Evolutionary conservation across 1,140 invertebrate genomes (phyloP).

Genomic region (Drosophila nigromelanica): DNA sequence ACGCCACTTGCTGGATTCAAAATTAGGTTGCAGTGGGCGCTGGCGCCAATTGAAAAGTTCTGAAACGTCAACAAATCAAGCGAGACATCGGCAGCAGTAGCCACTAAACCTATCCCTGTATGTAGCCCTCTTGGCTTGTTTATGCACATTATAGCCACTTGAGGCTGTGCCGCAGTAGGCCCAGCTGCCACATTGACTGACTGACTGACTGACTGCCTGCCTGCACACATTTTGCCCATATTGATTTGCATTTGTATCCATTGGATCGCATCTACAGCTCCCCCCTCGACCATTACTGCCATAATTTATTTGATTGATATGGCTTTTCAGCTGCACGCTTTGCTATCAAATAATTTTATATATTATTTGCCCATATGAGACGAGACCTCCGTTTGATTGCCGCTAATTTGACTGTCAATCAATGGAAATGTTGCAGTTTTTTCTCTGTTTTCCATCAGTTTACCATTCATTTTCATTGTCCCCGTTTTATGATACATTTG

Average conservation of each 20-base stretch:
- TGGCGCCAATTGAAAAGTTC: slow-evolving; percentile 60
- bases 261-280: slow-evolving; percentile 11
- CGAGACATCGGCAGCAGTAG: slow-evolving; percentile 28
- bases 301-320: slow-evolving; percentile 80
- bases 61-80: slow-evolving; percentile 50
- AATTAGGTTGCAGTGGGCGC: slow-evolving; percentile 70
- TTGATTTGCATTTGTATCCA: slow-evolving; percentile 64
- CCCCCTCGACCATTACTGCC: slow-evolving; percentile 2
- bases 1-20: slow-evolving; percentile 66
- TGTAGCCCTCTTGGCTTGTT: slow-evolving; percentile 46
- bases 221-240: slow-evolving; percentile 45
- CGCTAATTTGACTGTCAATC: slow-evolving; percentile 81
- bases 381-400: slow-evolving; percentile 65
- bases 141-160: slow-evolving; percentile 65
- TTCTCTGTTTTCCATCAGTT: slow-evolving; percentile 30
- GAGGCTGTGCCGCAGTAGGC: slow-evolving; percentile 54
- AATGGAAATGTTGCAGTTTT: slow-evolving; percentile 47
- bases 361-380: slow-evolving; percentile 66
- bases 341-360: slow-evolving; percentile 52
- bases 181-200: slow-evolving; percentile 1
- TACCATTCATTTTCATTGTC: slow-evolving; percentile 35
- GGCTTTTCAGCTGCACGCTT: slow-evolving; percentile 52
- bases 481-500: slow-evolving; percentile 37
- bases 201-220: slow-evolving; percentile 36
- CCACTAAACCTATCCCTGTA: background rate